Evolutionary conservation across 1,140 invertebrate genomes (phyloP), one percentile per base, ranked within the genome.

Genomic region (Muscidifurax raptorellus): DNA sequence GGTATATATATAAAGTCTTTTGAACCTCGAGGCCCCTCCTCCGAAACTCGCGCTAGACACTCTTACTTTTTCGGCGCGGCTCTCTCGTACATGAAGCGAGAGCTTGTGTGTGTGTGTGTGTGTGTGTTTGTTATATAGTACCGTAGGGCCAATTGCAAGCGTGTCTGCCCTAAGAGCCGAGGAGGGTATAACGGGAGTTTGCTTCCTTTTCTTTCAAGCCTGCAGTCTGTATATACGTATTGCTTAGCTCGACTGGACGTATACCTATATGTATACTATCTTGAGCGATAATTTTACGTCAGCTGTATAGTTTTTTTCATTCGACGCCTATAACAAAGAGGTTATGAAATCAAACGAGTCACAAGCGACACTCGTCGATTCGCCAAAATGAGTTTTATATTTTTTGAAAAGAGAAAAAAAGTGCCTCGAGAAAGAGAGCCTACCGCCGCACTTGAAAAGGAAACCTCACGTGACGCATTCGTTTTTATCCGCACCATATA

Each of bases 381-480:
- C 44, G 44, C 15, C 66, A n/a, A 36, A 12, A n/a, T 74, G 2
- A 28, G 15, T 28, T 74, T 3, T 1, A 36, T 4, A 6, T 74
- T 15, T 36, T 75, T n/a, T 36, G 32, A 74, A 74, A n/a, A 75
- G 44, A 44, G 44, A 75, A 75, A 75, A 75, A 47, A 27, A n/a
- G 1, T 1, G 32, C 28, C 1, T 69, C 66, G 22, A 52, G 15
- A 69, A 36, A 67, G 27, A 59, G 30, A 28, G 69, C 28, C 27
- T n/a, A 36, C 7, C 66, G 15, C 0, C 52, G 25, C 27, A 27
- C 52, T 90, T 88, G 90, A 91, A 91, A 91, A 90, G 89, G 89
- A 90, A 91, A 91, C 52, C 89, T 90, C 89, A 87, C 87, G 90
- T 91, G 90, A 91, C 90, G 91, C 89, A 89, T 91, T 90, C 88